Conservation (phyloP, 1,140 invertebrate genomes). For the Colletes gigas region DNA sequence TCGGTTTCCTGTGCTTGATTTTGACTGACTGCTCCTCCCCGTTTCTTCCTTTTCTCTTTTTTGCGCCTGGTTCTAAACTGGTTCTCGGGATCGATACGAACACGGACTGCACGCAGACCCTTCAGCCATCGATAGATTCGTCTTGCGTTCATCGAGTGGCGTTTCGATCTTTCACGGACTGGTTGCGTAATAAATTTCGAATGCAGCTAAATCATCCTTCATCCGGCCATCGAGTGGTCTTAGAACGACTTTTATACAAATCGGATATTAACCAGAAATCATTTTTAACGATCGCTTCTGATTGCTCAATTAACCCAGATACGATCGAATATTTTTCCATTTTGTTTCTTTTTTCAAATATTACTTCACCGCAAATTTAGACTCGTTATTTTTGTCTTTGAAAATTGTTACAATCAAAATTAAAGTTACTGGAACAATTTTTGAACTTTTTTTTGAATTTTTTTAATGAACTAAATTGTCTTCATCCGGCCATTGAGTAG, state of each 20-base stretch:
- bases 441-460: too few species aligned
- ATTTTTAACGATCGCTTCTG: too few species aligned
- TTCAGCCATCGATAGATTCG: conserved; percentile 50
- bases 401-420: too few species aligned
- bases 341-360: too few species aligned
- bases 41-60: conserved; percentile 43
- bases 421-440: too few species aligned
- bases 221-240: background rate
- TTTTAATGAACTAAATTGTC: conserved; percentile 1
- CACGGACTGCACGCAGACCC: conserved; percentile 23
- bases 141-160: background rate
- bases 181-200: conserved; percentile 30
- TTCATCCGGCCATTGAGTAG: background rate
- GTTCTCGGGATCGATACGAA: conserved; percentile 53
- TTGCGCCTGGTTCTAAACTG: conserved; percentile 58
- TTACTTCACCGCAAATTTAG: too few species aligned
- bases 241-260: too few species aligned
- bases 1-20: conserved; percentile 34
- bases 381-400: too few species aligned
- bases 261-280: too few species aligned
- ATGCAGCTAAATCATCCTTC: background rate
- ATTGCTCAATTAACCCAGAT: too few species aligned
- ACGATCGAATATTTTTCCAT: too few species aligned
- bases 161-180: conserved; percentile 8
- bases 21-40: conserved; percentile 42